These are phyloP conservation scores for Megaleporinus macrocephalus DNA, from an alignment of 2,113 vertebrate genomes.

Conservation along the genomic window DNA sequence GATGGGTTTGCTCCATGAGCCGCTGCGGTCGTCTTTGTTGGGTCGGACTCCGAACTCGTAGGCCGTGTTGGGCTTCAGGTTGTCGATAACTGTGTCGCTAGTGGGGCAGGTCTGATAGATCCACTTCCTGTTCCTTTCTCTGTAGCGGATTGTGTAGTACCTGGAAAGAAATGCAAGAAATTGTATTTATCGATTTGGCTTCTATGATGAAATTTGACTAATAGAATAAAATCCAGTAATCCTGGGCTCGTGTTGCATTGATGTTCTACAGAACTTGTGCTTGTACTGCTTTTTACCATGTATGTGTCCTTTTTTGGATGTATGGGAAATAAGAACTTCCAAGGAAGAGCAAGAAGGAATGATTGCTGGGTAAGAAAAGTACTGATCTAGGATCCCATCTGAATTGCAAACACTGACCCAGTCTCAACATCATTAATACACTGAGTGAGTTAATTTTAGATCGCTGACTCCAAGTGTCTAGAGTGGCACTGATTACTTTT, in stretches of 20 bases:
- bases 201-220: no score
- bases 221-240: no score
- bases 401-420: background rate
- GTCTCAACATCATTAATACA: no score
- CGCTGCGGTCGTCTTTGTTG: slow-evolving; percentile 79
- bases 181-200: no score
- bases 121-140: slow-evolving; percentile 92
- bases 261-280: no score
- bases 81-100: slow-evolving; percentile 90
- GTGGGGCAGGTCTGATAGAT: slow-evolving; percentile 91
- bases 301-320: background rate
- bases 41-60: slow-evolving; percentile 94
- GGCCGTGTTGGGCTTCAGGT: slow-evolving; percentile 88
- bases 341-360: background rate
- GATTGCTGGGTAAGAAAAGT: background rate
- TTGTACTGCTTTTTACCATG: background rate
- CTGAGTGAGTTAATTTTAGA: background rate
- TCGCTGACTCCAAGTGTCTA: background rate
- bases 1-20: slow-evolving; percentile 88
- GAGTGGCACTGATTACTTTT: slow-evolving; percentile 21
- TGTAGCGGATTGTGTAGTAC: slow-evolving; percentile 92
- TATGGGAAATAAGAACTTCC: background rate
- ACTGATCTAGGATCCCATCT: background rate
- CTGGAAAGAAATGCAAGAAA: slow-evolving; percentile 65
- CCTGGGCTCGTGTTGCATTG: no score